Evolutionary conservation across 2,113 vertebrate genomes (phyloP).

Genomic region (Sebastes schlegelii): DNA sequence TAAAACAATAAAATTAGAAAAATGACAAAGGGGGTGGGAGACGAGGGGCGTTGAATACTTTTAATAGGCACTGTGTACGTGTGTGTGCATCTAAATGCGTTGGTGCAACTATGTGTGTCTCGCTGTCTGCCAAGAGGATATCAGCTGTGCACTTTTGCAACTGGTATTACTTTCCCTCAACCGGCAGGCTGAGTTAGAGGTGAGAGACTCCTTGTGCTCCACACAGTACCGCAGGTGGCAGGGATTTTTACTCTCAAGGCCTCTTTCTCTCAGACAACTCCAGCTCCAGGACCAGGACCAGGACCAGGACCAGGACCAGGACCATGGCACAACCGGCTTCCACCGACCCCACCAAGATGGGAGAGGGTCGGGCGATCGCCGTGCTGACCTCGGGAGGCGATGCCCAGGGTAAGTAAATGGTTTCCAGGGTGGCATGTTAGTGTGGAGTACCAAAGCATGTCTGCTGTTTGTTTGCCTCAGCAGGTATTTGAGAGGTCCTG

Average conservation of each 20-base stretch:
- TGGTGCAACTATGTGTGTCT: constrained; percentile 47
- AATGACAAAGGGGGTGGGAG: not conserved
- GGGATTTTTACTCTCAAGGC: constrained; percentile 30
- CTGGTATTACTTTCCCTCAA: constrained; percentile 45
- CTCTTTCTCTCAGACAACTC: constrained; percentile 53
- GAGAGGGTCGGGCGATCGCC: constrained; percentile 90
- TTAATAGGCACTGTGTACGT: constrained; percentile 13
- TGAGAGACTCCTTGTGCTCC: constrained; percentile 26
- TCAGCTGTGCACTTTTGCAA: constrained; percentile 56
- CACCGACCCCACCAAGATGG: constrained; percentile 78
- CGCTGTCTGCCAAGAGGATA: constrained; percentile 54
- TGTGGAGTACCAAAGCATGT: constrained; percentile 42
- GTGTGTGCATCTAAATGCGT: constrained; percentile 42
- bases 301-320: not conserved
- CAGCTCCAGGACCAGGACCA: constrained; percentile 9
- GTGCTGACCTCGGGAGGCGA: constrained; percentile 96
- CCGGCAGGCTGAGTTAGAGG: constrained; percentile 41
- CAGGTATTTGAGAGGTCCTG: constrained; percentile 11
- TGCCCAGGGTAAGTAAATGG: constrained; percentile 90
- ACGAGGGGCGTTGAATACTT: not conserved
- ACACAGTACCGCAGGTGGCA: constrained; percentile 25
- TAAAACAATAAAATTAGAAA: constrained; percentile 7
- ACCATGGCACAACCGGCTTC: constrained; percentile 55
- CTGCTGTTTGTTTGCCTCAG: constrained; percentile 22
- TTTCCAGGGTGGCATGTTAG: not conserved